Conservation (phyloP, 2,888 invertebrate species). For the Hypercompe scribonia region DNA sequence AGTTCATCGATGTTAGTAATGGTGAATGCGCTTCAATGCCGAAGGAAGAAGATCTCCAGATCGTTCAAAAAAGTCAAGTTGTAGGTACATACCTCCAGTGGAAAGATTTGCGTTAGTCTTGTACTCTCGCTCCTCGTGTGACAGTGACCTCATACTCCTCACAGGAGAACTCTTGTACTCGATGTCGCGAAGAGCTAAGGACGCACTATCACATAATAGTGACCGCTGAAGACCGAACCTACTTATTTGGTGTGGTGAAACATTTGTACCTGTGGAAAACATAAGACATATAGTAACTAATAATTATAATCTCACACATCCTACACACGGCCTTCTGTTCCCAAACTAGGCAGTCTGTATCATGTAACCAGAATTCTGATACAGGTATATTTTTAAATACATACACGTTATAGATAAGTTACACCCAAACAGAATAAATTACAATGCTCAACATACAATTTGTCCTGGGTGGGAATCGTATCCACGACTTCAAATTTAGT, state of each 20-base stretch:
- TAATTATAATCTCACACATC: no score
- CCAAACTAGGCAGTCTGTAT: no score
- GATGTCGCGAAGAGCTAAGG: constrained; percentile 74
- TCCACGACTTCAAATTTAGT: neutral
- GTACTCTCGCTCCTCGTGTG: constrained; percentile 87
- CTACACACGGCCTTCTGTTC: no score
- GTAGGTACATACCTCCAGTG: constrained; percentile 72
- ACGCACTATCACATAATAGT: constrained; percentile 84
- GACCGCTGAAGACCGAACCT: constrained; percentile 92
- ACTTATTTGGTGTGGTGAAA: constrained; percentile 89
- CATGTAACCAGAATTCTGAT: no score
- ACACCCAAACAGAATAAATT: no score
- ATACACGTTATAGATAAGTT: no score
- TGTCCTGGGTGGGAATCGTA: no score
- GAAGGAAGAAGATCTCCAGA: neutral
- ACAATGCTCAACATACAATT: no score
- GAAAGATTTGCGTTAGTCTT: constrained; percentile 87
- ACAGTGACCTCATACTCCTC: constrained; percentile 87
- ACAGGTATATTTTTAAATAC: no score
- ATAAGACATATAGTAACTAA: no score
- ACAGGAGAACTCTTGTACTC: constrained; percentile 87
- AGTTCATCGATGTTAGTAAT: neutral
- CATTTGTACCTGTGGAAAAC: constrained; percentile 82
- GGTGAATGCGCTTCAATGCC: neutral
- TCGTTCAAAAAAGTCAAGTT: neutral